Evolutionary conservation across 92 coral and sea anemone genomes (phyloP), one percentile per base, ranked within the genome.

Genomic region (Zoanthus gigantus): DNA sequence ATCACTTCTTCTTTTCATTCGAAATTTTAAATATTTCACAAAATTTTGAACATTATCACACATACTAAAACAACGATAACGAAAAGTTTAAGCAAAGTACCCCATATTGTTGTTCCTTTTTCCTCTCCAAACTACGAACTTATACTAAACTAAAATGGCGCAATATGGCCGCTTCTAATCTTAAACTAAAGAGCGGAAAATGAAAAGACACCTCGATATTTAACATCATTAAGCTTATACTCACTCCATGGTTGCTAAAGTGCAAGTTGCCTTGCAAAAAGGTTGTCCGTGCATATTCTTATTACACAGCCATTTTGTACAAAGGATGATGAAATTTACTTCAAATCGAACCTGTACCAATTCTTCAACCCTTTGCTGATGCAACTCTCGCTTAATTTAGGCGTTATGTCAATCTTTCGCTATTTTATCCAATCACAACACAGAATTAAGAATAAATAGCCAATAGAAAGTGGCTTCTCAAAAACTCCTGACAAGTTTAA

Each of bases 331-430:
- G 98, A 95, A 95, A 95, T 91, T 83, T 95, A 74, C 74, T 0
- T 14, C 56, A 17, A 12, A 32, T 29, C 46, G 29, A 76, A 89
- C 98, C 94, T 96, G 95, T 86, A 86, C 92, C 87, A 72, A 84
- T 94, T 90, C 97, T 93, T 93, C 81, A 92, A 89, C 79, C 37
- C 86, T 86, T 87, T 96, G 98, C 99, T 97, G 99, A 97, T 94
- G 99, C 98, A 97, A 95, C 79, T 86, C 88, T 47, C 29, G 57
- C 88, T 90, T 83, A 87, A 93, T 89, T 90, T 86, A 76, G 91
- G 45, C 60, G 69, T 87, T 77, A 90, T 89, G 96, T 91, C 84
- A 84, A 34, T 73, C 61, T 81, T 52, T 12, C 12, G 42, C 12
- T 34, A 65, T 37, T 48, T 66, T 12, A 52, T 57, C 98, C 98